These are phyloP conservation scores for Neocrepidodera transversa DNA, from an alignment of 2,888 invertebrate species.

Conservation along the genomic window DNA sequence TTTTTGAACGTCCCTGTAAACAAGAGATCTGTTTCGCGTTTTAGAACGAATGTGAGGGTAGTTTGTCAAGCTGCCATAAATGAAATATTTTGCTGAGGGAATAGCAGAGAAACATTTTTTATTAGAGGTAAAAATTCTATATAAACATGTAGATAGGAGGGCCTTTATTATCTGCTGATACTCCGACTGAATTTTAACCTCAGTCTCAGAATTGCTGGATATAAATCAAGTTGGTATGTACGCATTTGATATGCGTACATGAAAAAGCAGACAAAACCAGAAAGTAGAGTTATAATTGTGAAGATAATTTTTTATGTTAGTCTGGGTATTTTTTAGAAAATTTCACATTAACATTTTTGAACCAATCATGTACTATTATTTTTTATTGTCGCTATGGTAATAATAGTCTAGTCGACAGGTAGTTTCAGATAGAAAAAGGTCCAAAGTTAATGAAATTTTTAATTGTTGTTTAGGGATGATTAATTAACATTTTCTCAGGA, in stretches of 20 bases:
- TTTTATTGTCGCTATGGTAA: too few species aligned
- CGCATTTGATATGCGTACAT: slow-evolving; percentile 14
- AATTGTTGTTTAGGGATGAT: too few species aligned
- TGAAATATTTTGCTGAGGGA: slow-evolving; percentile 24
- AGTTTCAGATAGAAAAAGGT: too few species aligned
- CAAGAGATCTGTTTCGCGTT: not conserved
- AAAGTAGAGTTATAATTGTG: slow-evolving; percentile 24
- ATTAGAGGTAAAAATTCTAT: slow-evolving; percentile 30
- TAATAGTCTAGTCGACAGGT: too few species aligned
- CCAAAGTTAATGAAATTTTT: too few species aligned
- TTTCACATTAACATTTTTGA: not conserved
- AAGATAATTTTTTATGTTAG: slow-evolving; percentile 15
- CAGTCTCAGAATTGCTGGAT: slow-evolving; percentile 15
- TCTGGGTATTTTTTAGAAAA: not conserved
- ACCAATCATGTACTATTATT: too few species aligned
- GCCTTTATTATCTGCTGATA: slow-evolving; percentile 27
- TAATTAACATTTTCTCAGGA: too few species aligned
- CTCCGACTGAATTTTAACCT: slow-evolving; percentile 28
- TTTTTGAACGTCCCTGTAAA: slow-evolving; percentile 8
- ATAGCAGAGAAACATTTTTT: slow-evolving; percentile 24
- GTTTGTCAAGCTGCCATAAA: slow-evolving; percentile 25
- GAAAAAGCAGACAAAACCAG: slow-evolving; percentile 17
- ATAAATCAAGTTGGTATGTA: slow-evolving; percentile 22
- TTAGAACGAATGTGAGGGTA: not conserved
- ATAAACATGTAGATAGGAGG: slow-evolving; percentile 25